These are phyloP conservation scores for Nymphalis urticae DNA, from an alignment of 2,888 invertebrate genomes.

Conservation along the genomic window DNA sequence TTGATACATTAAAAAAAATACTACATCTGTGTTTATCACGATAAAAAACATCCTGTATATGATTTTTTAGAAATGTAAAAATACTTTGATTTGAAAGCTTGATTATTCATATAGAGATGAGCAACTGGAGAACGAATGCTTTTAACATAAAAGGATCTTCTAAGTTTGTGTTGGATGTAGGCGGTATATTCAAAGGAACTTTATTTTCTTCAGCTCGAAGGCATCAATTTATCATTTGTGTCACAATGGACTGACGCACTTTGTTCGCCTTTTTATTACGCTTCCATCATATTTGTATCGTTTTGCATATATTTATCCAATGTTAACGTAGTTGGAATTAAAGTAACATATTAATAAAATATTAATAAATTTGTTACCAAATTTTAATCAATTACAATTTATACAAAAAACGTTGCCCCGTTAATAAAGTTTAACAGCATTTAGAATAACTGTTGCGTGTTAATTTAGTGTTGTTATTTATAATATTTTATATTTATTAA, in stretches of 20 bases:
- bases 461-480: too few species aligned
- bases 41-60: too few species aligned
- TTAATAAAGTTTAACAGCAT: too few species aligned
- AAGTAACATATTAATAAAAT: not conserved
- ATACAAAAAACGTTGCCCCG: too few species aligned
- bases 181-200: not conserved
- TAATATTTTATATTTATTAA: too few species aligned
- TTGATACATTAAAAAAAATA: too few species aligned
- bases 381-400: too few species aligned
- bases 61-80: not conserved
- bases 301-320: not conserved
- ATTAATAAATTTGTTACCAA: too few species aligned
- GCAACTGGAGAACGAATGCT: not conserved
- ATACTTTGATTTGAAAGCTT: not conserved
- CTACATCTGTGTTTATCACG: too few species aligned
- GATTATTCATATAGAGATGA: not conserved
- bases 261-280: conserved; percentile 3
- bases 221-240: conserved; percentile 18
- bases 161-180: conserved; percentile 1
- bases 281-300: conserved; percentile 4
- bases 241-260: conserved; percentile 12
- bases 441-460: too few species aligned
- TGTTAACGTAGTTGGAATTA: not conserved
- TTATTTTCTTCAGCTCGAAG: conserved; percentile 6
- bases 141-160: conserved; percentile 1